Conservation (phyloP, 2,113 vertebrate species). For the Anarhynchus alexandrinus region DNA sequence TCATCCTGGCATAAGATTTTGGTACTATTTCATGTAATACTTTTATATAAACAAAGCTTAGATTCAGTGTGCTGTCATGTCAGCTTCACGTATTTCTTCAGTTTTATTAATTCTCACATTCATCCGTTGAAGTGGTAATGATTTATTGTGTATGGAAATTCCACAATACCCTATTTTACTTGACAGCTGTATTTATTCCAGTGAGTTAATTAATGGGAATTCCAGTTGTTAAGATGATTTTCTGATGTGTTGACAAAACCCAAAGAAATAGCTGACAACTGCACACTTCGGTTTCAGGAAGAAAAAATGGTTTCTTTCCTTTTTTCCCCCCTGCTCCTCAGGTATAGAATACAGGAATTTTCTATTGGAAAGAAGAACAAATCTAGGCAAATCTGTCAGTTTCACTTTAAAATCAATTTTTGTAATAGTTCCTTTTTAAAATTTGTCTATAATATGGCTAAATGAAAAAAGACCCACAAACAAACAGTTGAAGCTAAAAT, state of each 20-base stretch:
- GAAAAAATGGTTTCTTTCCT: not conserved
- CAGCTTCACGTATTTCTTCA: not conserved
- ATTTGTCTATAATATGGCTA: not conserved
- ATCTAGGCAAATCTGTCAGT: not conserved
- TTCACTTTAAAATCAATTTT: not conserved
- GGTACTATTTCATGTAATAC: not conserved
- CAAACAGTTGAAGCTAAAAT: not conserved
- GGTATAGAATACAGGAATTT: not conserved
- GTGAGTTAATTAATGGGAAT: slow-evolving; percentile 34
- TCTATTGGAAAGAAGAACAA: not conserved
- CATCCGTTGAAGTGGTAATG: not conserved
- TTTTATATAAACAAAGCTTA: not conserved
- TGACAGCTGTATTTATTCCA: slow-evolving; percentile 55
- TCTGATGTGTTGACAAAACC: slow-evolving; percentile 1
- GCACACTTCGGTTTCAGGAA: not conserved
- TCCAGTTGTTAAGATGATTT: slow-evolving; percentile 19
- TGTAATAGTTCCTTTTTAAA: not conserved
- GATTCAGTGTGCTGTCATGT: not conserved
- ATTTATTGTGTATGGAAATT: slow-evolving; percentile 12
- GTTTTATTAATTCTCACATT: not conserved
- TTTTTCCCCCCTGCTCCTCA: not conserved
- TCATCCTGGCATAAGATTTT: not conserved
- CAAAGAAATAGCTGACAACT: not conserved
- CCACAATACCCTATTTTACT: not conserved
- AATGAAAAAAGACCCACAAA: not conserved